phyloP scores from a whole-genome alignment of 2,797 vertebrate genomes.

The Gambelia wislizenii region DNA sequence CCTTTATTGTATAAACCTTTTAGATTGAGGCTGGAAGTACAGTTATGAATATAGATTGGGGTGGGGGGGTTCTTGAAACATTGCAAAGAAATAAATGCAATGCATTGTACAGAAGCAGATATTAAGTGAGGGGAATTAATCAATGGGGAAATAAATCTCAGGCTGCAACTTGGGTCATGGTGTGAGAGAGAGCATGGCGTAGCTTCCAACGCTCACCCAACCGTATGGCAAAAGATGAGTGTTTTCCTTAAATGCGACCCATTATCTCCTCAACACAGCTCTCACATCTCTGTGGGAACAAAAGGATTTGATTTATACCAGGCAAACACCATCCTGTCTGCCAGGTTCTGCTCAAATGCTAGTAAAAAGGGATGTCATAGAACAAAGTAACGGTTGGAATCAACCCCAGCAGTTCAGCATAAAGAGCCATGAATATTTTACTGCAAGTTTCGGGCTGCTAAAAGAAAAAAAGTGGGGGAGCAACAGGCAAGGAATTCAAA shows the following conservation, averaged over 20 bases:
- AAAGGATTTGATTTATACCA: conserved; percentile 20
- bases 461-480: neutral
- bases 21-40: neutral
- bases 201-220: neutral
- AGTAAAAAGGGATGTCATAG: neutral
- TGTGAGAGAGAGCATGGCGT: neutral
- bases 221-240: neutral
- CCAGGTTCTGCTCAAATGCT: neutral
- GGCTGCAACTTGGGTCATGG: neutral
- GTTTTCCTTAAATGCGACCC: neutral
- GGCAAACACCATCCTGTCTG: neutral
- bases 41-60: conserved; percentile 23
- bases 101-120: neutral
- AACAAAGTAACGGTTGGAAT: conserved; percentile 48
- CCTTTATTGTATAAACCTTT: neutral
- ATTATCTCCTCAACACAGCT: conserved; percentile 28
- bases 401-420: conserved; percentile 26
- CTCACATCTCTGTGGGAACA: conserved; percentile 1
- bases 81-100: neutral
- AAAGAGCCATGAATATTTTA: conserved; percentile 57
- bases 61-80: neutral
- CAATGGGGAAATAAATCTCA: neutral
- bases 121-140: conserved; percentile 7
- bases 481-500: conserved; percentile 26
- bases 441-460: conserved; percentile 39